Conservation (phyloP, 2,888 invertebrate genomes). For the Rapana venosa region DNA sequence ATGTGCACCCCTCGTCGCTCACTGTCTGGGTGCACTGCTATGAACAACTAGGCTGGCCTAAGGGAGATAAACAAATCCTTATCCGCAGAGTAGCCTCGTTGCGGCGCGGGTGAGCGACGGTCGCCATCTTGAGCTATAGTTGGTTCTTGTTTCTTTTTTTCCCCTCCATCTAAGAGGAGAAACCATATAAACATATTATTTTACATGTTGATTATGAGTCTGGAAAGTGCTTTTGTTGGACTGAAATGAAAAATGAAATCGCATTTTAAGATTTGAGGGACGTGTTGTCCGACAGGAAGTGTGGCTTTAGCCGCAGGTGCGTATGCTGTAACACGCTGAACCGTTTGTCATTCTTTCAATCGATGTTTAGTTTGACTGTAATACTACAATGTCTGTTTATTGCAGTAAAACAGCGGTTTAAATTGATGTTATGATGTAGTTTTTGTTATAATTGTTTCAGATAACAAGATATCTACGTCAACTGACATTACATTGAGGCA, state of each 20-base stretch:
- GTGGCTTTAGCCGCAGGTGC: slow-evolving; percentile 43
- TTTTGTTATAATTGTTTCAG: too few species aligned
- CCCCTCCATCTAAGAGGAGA: slow-evolving; percentile 37
- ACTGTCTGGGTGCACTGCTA: too few species aligned
- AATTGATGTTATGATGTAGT: not conserved
- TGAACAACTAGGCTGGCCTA: not conserved
- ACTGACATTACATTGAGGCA: too few species aligned
- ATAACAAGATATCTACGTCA: too few species aligned
- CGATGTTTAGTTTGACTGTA: slow-evolving; percentile 30
- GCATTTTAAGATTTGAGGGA: slow-evolving; percentile 16
- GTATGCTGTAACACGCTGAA: slow-evolving; percentile 39
- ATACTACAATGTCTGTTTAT: too few species aligned
- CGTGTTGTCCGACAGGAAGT: slow-evolving; percentile 20
- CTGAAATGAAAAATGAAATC: slow-evolving; percentile 24
- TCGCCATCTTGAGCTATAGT: slow-evolving; percentile 64
- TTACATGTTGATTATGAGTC: slow-evolving; percentile 32
- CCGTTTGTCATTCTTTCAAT: not conserved
- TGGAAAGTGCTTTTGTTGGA: not conserved
- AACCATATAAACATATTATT: slow-evolving; percentile 39
- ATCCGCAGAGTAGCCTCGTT: slow-evolving; percentile 60
- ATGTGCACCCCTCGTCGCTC: not conserved
- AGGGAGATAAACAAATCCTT: slow-evolving; percentile 53
- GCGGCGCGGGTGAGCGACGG: slow-evolving; percentile 61
- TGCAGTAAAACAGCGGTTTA: slow-evolving; percentile 26
- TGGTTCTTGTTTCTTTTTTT: slow-evolving; percentile 24